Base-by-base conservation (phyloP, 1,140 invertebrate genomes). In the Drosophila asahinai region DNA sequence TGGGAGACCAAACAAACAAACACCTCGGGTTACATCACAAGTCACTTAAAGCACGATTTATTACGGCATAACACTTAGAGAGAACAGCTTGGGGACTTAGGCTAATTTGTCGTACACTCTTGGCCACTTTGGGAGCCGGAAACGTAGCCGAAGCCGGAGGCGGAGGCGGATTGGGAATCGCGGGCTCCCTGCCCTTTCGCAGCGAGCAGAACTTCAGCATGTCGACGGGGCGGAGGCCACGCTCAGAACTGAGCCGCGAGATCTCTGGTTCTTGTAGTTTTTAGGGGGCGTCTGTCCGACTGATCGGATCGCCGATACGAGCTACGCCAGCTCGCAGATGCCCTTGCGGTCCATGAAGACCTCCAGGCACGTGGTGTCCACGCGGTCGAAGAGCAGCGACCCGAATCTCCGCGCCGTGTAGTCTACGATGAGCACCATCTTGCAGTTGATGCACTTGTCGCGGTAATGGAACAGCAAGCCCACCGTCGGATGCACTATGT, bases 391-490 rank as follows among this genome's bases (percentile, higher is more conserved):
- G 14, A 94, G 71, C 59, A 91, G 58, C 25, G 91, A 84, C 0
- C 93, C 93, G 57, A 92, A 93, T 38, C 81, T 86, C n/a, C 93
- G 81, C 14, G 93, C 91, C 8, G 93, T 92, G 66, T 91, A 93
- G 74, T 94, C 94, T 6, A 93, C 77, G 5, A 92, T 89, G 8
- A 93, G 93, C 6, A 90, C 79, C 58, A 94, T 93, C 55, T 94
- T 93, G 79, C 95, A 95, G 48, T 94, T 94, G 57, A 92, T 83
- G 67, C 92, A 92, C 59, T 92, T 80, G 67, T 91, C 81, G 7
- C 92, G 84, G 70, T 92, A 93, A 60, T 93, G 91, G 48, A 93
- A 92, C 38, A 93, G 65, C 51, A 93, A 42, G 0, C 84, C 91
- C 38, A 92, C 92, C 45, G 83, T 82, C 11, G 77, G 82, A 12